Conservation (phyloP, 2,888 invertebrate species). For the Temnothorax ravouxi region DNA sequence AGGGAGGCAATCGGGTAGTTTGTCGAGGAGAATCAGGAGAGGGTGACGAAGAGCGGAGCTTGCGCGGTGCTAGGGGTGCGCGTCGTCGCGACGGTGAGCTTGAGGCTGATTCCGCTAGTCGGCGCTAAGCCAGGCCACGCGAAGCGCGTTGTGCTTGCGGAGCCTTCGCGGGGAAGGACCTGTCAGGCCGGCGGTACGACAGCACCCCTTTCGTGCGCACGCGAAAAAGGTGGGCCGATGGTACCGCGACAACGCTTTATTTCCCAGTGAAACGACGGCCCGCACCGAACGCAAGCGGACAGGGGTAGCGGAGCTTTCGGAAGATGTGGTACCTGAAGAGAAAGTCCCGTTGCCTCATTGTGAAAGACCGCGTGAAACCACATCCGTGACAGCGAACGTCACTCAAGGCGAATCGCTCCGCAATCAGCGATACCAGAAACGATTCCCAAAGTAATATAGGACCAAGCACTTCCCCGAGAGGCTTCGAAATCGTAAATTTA, state of each 20-base stretch:
- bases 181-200: conserved; percentile 61
- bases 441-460: conserved; percentile 23
- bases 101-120: conserved; percentile 79
- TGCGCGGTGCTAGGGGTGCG: conserved; percentile 74
- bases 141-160: conserved; percentile 77
- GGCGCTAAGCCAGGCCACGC: conserved; percentile 82
- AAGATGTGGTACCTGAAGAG: conserved; percentile 85
- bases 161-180: conserved; percentile 68
- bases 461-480: conserved; percentile 16
- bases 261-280: conserved; percentile 57
- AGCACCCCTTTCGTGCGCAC: conserved; percentile 57
- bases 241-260: conserved; percentile 61
- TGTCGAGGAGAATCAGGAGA: conserved; percentile 47
- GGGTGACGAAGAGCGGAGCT: conserved; percentile 68
- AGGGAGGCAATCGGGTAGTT: conserved; percentile 2
- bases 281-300: conserved; percentile 50
- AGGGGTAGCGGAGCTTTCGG: conserved; percentile 54
- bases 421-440: background rate
- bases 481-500: conserved; percentile 5
- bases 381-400: conserved; percentile 53
- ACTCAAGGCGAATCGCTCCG: conserved; percentile 7
- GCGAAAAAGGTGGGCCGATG: conserved; percentile 70
- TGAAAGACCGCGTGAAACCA: conserved; percentile 23
- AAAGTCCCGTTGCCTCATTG: conserved; percentile 83
- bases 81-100: conserved; percentile 65